Conservation (phyloP, 2,113 vertebrate species). For the Vanacampus margaritifer region DNA sequence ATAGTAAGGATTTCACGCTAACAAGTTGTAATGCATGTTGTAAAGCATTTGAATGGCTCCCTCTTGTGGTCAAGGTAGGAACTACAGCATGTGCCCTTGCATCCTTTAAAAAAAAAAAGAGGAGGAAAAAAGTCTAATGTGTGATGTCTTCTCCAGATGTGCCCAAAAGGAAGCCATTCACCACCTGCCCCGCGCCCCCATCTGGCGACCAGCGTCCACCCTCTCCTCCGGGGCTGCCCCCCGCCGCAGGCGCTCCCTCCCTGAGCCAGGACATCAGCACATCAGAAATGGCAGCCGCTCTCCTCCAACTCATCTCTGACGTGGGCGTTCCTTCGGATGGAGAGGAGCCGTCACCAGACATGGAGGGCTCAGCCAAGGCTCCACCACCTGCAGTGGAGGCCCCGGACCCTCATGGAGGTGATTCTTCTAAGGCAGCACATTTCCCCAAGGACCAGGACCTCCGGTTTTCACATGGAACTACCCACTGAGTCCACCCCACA, state of each 20-base stretch:
- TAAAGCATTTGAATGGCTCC: conserved; percentile 18
- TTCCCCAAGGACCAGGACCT: conserved; percentile 96
- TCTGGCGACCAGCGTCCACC: conserved; percentile 86
- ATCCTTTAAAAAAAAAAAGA: neutral
- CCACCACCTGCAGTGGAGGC: conserved; percentile 43
- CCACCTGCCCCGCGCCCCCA: conserved; percentile 67
- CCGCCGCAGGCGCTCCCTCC: conserved; percentile 51
- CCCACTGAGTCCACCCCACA: conserved; percentile 59
- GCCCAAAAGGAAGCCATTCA: conserved; percentile 47
- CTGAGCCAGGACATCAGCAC: conserved; percentile 76
- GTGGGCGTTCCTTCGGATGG: conserved; percentile 56
- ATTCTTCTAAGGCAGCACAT: conserved; percentile 60
- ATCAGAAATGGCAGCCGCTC: conserved; percentile 82
- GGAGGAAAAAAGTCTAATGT: neutral
- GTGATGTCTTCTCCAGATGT: conserved; percentile 42
- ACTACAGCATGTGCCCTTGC: neutral
- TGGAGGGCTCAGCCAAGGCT: conserved; percentile 32
- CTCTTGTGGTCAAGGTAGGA: conserved; percentile 53
- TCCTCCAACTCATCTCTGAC: conserved; percentile 89
- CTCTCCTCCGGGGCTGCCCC: conserved; percentile 71
- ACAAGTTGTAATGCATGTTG: neutral
- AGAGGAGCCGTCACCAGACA: conserved; percentile 52
- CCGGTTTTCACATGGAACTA: conserved; percentile 84
- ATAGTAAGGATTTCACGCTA: neutral
- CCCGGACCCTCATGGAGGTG: conserved; percentile 21